Evolutionary conservation across 1,140 invertebrate genomes (phyloP).

Genomic region (Arion vulgaris): DNA sequence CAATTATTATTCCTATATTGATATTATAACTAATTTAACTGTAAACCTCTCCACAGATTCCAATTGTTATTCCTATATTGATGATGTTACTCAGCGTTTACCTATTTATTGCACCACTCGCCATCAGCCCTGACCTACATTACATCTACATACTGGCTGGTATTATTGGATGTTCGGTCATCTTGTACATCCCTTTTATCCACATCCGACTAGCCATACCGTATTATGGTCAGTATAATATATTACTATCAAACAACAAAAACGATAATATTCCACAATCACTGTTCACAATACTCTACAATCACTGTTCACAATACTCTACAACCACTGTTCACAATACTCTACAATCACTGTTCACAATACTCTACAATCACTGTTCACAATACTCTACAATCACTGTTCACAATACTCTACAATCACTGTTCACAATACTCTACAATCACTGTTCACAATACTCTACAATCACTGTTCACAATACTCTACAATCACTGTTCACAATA

Average conservation of each 20-base stretch:
- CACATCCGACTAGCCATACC: slow-evolving; percentile 76
- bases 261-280: too few relatives aligned
- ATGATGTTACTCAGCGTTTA: slow-evolving; percentile 83
- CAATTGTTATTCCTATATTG: slow-evolving; percentile 82
- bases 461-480: too few relatives aligned
- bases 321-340: neutral
- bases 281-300: too few relatives aligned
- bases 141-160: slow-evolving; percentile 82
- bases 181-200: slow-evolving; percentile 86
- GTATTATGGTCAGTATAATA: slow-evolving; percentile 3
- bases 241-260: too few relatives aligned
- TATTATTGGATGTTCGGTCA: slow-evolving; percentile 82
- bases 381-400: neutral
- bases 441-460: too few relatives aligned
- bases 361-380: neutral
- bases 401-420: too few relatives aligned
- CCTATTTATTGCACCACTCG: slow-evolving; percentile 84
- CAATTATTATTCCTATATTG: too few relatives aligned
- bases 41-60: slow-evolving; percentile 78
- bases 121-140: slow-evolving; percentile 82
- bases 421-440: too few relatives aligned
- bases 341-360: neutral
- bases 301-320: too few relatives aligned
- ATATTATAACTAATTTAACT: neutral
- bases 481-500: too few relatives aligned